Evolutionary conservation across 1,140 invertebrate genomes (phyloP), one percentile per base, ranked within the genome.

Genomic region (Homalodisca vitripennis): DNA sequence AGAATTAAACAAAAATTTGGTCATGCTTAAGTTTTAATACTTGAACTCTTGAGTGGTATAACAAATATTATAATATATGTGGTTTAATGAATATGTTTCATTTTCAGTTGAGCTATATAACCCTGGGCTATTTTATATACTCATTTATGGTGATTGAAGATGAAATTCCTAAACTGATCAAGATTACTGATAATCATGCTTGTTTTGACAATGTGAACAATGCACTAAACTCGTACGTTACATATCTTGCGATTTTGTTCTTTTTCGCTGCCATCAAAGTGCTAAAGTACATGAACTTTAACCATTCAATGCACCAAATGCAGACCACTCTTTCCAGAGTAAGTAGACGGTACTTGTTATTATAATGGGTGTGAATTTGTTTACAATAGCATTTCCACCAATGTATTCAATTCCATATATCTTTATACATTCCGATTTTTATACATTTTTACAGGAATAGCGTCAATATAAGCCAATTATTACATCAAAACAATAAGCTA

Each of bases 271-370:
- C 14, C 22, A 60, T 60, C 26, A 60, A 60, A 60, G 2, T 60
- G 14, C 55, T 60, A 13, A 60, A 60, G 55, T 60, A 60, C 26
- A 29, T 60, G 3, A 60, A 60, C 55, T 60, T 60, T 26, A 60
- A 60, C n/a, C 55, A 60, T n/a, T 60, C 55, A 2, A 60, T 60
- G 55, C 27, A 60, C 24, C 55, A 60, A 29, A 60, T 60, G 55
- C 55, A 60, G 55, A 60, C 3, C 24, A 60, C 55, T 60, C 55
- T 60, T 26, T 60, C 55, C 6, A 60, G 27, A 26, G 55, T 60
- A 27, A 60, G 55, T 41, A 17, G 34, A 41, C 17, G 34, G 34
- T 41, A 41, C 17, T 41, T 41, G 34, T 41, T 41, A 10, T 6
- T 41, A n/a, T n/a, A n/a, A n/a, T n/a, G n/a, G n/a, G n/a, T n/a